These are phyloP conservation scores for Ceratina calcarata DNA, from an alignment of 1,140 invertebrate species.

Conservation along the genomic window DNA sequence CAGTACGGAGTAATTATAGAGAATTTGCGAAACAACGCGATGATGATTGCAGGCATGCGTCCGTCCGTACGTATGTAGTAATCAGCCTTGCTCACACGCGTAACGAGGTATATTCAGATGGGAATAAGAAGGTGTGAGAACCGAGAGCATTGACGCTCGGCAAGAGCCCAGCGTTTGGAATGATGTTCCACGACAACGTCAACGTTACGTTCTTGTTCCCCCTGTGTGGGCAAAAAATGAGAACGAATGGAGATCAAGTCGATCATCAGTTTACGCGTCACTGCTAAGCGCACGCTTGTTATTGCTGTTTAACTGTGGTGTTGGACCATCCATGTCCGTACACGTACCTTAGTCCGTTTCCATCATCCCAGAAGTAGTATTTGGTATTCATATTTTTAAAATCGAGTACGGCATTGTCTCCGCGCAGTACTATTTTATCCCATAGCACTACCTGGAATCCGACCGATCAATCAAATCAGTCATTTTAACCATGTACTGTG, in stretches of 20 bases:
- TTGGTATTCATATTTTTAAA: constrained; percentile 98
- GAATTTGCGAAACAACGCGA: constrained; percentile 41
- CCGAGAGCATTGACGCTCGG: constrained; percentile 92
- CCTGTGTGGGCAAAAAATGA: constrained; percentile 81
- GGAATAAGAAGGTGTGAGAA: constrained; percentile 93
- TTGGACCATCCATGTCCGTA: constrained; percentile 60
- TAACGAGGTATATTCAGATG: constrained; percentile 90
- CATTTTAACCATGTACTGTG: too few relatives aligned
- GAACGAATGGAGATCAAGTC: constrained; percentile 8
- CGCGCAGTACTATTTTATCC: constrained; percentile 98
- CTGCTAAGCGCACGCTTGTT: too few relatives aligned
- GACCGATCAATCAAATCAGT: too few relatives aligned
- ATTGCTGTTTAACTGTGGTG: too few relatives aligned
- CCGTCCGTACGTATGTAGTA: constrained; percentile 80
- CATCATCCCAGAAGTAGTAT: constrained; percentile 99
- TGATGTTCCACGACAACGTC: constrained; percentile 98
- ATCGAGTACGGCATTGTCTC: constrained; percentile 94
- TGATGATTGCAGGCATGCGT: constrained; percentile 35
- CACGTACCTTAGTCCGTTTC: constrained; percentile 97
- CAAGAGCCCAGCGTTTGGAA: constrained; percentile 97
- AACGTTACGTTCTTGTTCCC: constrained; percentile 96
- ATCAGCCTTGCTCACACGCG: constrained; percentile 78
- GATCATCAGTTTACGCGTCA: too few relatives aligned
- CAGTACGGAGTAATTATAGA: constrained; percentile 32
- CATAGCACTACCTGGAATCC: constrained; percentile 96